Conservation (phyloP, 2,797 vertebrate genomes). For the Sebastes iracundus region DNA sequence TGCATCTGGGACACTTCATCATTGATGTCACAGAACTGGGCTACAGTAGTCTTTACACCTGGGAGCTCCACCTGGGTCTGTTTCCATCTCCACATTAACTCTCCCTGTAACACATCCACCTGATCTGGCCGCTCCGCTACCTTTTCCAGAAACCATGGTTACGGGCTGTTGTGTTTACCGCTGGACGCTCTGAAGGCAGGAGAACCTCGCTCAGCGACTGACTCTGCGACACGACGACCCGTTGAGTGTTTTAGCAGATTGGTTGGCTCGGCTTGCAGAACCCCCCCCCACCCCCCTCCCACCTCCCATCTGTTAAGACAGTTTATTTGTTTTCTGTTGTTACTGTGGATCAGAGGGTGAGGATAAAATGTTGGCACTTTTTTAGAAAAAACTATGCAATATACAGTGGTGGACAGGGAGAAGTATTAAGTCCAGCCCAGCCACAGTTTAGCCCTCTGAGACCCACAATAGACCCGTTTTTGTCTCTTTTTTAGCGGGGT, state of each 20-base stretch:
- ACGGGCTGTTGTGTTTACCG: conserved; percentile 60
- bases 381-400: neutral
- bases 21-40: conserved; percentile 44
- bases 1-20: conserved; percentile 59
- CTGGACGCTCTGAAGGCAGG: conserved; percentile 9
- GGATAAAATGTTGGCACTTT: neutral
- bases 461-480: too few species aligned
- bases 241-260: conserved; percentile 52
- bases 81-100: conserved; percentile 30
- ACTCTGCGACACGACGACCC: conserved; percentile 29
- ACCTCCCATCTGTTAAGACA: conserved; percentile 2
- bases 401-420: neutral
- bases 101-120: conserved; percentile 21
- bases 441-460: too few species aligned
- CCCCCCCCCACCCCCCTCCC: neutral
- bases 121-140: conserved; percentile 38
- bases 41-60: conserved; percentile 29
- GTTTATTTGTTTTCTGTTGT: conserved; percentile 38
- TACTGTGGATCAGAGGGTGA: conserved; percentile 9
- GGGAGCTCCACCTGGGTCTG: conserved; percentile 43
- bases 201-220: conserved; percentile 21
- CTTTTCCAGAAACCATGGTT: conserved; percentile 54
- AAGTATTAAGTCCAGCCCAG: neutral
- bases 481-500: too few species aligned
- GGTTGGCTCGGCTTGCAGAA: neutral